phyloP scores from a whole-genome alignment of 2,888 invertebrate species.

The Escarpia spicata region DNA sequence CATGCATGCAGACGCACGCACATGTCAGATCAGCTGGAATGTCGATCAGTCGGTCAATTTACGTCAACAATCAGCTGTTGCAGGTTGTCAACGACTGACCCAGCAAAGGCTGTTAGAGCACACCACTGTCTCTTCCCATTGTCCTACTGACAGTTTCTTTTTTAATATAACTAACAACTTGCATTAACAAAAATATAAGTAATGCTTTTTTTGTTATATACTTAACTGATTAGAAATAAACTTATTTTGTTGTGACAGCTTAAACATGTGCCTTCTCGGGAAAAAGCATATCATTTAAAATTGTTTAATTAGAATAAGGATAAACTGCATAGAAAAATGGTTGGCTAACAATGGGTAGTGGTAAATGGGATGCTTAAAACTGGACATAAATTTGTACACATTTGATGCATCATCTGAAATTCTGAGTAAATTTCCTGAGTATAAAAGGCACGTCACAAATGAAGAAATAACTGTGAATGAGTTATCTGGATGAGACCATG shows the following conservation, averaged over 20 bases:
- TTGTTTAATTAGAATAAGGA: background rate
- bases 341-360: too few species aligned
- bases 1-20: background rate
- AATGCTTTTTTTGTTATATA: background rate
- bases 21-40: background rate
- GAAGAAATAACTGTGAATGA: too few species aligned
- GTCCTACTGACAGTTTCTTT: background rate
- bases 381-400: too few species aligned
- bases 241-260: background rate
- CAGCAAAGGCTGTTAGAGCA: background rate
- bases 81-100: background rate
- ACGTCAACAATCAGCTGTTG: background rate
- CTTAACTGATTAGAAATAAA: background rate
- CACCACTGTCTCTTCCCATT: background rate
- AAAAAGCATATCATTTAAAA: background rate
- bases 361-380: too few species aligned
- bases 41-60: background rate
- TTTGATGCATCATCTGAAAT: too few species aligned
- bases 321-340: too few species aligned
- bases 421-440: too few species aligned
- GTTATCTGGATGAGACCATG: too few species aligned
- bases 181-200: too few species aligned
- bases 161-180: background rate
- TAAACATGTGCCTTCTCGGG: background rate
- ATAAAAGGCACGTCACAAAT: too few species aligned